Percentiles rank a stretch among this genome's conserved stretches.
phyloP scores from a whole-genome alignment of 2,113 vertebrate species.

The Pollimyrus isidori region DNA sequence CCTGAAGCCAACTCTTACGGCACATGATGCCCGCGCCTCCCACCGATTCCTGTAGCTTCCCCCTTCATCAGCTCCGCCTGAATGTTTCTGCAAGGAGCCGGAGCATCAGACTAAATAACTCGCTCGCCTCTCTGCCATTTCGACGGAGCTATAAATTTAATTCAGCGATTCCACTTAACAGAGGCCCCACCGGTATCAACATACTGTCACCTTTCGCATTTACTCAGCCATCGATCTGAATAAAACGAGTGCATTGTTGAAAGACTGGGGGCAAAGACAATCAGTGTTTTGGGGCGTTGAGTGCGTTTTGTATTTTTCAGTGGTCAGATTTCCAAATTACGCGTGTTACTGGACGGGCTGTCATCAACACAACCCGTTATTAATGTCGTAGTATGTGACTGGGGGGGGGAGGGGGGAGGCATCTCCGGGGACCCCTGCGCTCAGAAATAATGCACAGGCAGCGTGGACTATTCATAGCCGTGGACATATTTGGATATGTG shows the following conservation, averaged over 20 bases:
- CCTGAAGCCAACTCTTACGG: neutral
- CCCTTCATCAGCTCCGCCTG: constrained; percentile 35
- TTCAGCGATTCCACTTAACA: neutral
- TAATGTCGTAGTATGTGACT: neutral
- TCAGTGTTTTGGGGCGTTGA: neutral
- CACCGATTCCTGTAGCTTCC: constrained; percentile 35
- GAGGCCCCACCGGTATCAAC: neutral
- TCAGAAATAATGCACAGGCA: neutral
- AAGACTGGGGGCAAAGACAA: neutral
- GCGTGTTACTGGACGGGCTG: neutral
- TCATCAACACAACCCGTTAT: neutral
- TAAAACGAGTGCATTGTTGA: neutral
- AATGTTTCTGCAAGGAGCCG: neutral
- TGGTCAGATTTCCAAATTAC: neutral
- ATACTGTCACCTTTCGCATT: neutral
- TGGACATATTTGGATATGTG: neutral
- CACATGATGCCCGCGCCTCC: constrained; percentile 36
- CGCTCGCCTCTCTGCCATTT: neutral
- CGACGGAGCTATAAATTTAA: neutral
- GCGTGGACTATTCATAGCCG: neutral
- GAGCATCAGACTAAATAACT: neutral
- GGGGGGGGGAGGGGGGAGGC: too few relatives aligned
- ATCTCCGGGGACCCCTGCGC: neutral
- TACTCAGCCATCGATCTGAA: neutral
- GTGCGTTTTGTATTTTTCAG: neutral